Conservation (phyloP, 37 sponge, comb jelly and placozoan genomes). For the Halisarca cf. caerulea region DNA sequence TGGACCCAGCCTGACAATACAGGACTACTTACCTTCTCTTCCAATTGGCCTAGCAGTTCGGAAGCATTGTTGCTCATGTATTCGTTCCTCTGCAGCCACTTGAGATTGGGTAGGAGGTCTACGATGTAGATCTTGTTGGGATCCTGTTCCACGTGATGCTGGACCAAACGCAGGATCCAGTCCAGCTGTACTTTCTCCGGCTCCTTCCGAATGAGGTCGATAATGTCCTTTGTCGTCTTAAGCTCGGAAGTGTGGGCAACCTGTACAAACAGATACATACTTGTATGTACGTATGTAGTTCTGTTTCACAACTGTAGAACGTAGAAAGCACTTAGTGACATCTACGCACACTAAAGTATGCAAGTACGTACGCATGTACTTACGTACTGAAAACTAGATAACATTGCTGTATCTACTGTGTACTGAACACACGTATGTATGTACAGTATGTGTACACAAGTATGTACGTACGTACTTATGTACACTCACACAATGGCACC, state of each 20-base stretch:
- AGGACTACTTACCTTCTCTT: constrained; percentile 68
- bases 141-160: constrained; percentile 35
- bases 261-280: constrained; percentile 5
- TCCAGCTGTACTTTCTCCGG: constrained; percentile 63
- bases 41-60: constrained; percentile 47
- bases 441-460: neutral
- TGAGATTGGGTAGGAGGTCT: constrained; percentile 74
- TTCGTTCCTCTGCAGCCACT: constrained; percentile 58
- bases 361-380: neutral
- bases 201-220: constrained; percentile 53
- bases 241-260: constrained; percentile 17
- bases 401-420: no score
- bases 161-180: constrained; percentile 65
- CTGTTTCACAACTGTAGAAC: no score
- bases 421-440: no score
- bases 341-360: neutral
- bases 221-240: constrained; percentile 33
- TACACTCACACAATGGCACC: no score
- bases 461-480: neutral
- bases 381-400: no score
- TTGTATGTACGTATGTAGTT: no score
- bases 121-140: constrained; percentile 55
- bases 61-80: constrained; percentile 52
- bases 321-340: no score
- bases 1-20: no score